A percentile compares a stretch with the other conserved stretches of the same genome.
Conservation (phyloP, 2,888 invertebrate species). For the Axea sp. region DNA sequence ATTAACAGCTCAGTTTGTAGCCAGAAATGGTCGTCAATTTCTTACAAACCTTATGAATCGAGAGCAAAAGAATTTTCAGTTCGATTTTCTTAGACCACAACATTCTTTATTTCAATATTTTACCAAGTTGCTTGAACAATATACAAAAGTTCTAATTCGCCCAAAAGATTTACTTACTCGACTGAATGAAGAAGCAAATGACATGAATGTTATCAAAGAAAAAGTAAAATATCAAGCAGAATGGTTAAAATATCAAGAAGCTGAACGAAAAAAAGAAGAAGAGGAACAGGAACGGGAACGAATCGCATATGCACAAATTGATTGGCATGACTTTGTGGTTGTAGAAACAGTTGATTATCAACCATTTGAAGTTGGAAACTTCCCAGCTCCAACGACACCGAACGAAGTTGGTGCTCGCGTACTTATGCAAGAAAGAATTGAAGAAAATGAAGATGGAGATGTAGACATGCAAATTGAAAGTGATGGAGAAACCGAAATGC, state of each 20-base stretch:
- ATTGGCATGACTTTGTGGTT: conserved; percentile 99
- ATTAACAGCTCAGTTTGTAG: conserved; percentile 98
- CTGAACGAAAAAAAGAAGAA: conserved; percentile 94
- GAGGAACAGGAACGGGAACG: conserved; percentile 97
- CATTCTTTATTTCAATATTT: conserved; percentile 99
- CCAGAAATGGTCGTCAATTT: conserved; percentile 98
- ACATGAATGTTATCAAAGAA: conserved; percentile 86
- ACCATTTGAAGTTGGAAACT: conserved; percentile 96
- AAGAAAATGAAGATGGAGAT: conserved; percentile 89
- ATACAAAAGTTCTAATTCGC: conserved; percentile 97
- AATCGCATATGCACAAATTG: conserved; percentile 97
- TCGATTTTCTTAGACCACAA: conserved; percentile 98
- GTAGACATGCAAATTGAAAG: conserved; percentile 95
- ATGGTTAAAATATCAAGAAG: conserved; percentile 97
- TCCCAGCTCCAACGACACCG: conserved; percentile 98
- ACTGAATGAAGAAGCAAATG: conserved; percentile 88
- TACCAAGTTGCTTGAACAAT: conserved; percentile 98
- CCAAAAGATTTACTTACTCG: conserved; percentile 93
- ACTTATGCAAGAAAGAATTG: conserved; percentile 90
- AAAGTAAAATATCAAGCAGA: conserved; percentile 96
- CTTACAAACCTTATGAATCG: conserved; percentile 98
- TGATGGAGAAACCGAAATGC: conserved; percentile 85
- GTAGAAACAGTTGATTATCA: conserved; percentile 99
- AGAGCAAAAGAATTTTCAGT: conserved; percentile 98
- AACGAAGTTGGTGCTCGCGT: conserved; percentile 97